Base-by-base conservation (phyloP, 2,113 vertebrate genomes). In the Brienomyrus longianalis region DNA sequence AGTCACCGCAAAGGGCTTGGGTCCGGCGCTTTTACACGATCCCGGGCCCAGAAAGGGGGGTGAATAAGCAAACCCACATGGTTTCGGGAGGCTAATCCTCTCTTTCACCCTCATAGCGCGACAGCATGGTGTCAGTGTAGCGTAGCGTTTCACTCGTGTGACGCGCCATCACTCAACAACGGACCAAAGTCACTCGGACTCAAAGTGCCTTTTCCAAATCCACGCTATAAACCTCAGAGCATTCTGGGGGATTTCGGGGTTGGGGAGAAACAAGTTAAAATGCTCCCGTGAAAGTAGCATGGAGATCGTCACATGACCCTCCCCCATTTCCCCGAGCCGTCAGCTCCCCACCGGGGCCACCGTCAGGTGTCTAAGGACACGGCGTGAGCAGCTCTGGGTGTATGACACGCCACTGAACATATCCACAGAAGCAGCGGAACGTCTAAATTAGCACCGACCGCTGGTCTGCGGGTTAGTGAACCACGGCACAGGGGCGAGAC, bases 1-100 rank as follows among this genome's bases (percentile, higher is more conserved):
- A 95, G 93, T 96, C 95, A 95, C 94, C 91, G 87, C 94, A 91
- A 91, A 90, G 35, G 59, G 92, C 93, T 94, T 93, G 92, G 86
- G 83, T 47, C 39, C n/a, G 50, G 83, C 31, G 35, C 87, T 90
- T 83, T 62, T 50, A 88, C 70, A 83, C 21, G 94, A 94, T 95
- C 93, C 91, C 91, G 92, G 88, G 88, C 21, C 89, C 92, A 88
- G 90, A 31, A 59, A n/a, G 11, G 39, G 39, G 45, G 27, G 15
- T 83, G 52, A 66, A 62, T 39, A 88, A 89, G 51, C 39, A 87
- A 50, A 89, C 43, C 83, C 10, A n/a, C 59, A 27, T 5, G 59
- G 88, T 83, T 59, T 87, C 39, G n/a, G 51, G 39, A 9, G 3
- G 19, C 9, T 23, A n/a, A 84, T 11, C 83, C 31, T 39, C 31